These are phyloP conservation scores for Adoxophyes honmai DNA, from an alignment of 1,140 invertebrate species.

Conservation along the genomic window DNA sequence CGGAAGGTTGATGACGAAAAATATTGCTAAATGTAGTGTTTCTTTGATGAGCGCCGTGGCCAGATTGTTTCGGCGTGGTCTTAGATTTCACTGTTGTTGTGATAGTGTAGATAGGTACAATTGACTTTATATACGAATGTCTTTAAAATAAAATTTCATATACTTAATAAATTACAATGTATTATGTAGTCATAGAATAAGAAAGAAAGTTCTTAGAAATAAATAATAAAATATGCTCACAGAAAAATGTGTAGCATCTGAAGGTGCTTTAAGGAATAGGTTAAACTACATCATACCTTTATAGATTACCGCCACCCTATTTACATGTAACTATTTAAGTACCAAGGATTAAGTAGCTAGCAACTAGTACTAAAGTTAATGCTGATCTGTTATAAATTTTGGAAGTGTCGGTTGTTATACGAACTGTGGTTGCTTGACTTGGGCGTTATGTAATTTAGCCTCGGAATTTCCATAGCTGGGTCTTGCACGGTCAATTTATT, in stretches of 20 bases:
- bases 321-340: conserved; percentile 61
- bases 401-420: conserved; percentile 62
- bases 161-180: background rate
- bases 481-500: conserved; percentile 43
- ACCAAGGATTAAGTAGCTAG: conserved; percentile 30
- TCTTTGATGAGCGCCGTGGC: too few species aligned
- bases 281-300: conserved; percentile 18
- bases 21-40: too few species aligned
- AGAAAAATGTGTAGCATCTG: too few species aligned
- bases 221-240: background rate
- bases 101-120: too few species aligned
- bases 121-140: too few species aligned
- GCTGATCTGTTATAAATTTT: conserved; percentile 70
- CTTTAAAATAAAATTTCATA: too few species aligned
- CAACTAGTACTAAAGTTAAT: conserved; percentile 20
- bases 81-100: too few species aligned
- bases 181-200: background rate
- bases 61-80: too few species aligned
- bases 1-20: too few species aligned
- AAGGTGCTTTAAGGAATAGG: background rate
- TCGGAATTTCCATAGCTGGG: conserved; percentile 58
- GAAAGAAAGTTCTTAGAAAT: background rate
- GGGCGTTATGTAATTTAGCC: conserved; percentile 63
- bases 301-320: conserved; percentile 53
- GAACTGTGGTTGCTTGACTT: conserved; percentile 47